Percentiles rank a stretch among this genome's conserved stretches.
phyloP scores from a whole-genome alignment of 2,888 invertebrate genomes.

The Chymomyza procnemis region DNA sequence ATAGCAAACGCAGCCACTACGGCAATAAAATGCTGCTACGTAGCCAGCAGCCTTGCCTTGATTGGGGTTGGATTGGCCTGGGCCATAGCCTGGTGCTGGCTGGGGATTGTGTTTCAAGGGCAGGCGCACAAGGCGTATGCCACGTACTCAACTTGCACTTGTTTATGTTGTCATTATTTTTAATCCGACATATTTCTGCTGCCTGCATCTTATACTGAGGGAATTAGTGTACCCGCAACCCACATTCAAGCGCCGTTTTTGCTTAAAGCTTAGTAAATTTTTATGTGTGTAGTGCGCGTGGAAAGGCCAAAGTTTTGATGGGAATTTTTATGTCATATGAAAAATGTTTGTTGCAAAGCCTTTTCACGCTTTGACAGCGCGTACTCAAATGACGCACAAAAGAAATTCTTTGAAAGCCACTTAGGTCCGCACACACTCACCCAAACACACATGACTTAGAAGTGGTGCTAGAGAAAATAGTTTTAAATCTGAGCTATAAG shows the following conservation, averaged over 20 bases:
- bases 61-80: not conserved
- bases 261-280: not conserved
- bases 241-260: not conserved
- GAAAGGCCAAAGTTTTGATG: conserved; percentile 7
- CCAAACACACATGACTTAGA: conserved; percentile 23
- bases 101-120: conserved; percentile 43
- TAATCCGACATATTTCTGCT: conserved; percentile 46
- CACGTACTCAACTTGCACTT: conserved; percentile 39
- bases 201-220: conserved; percentile 5
- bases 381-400: conserved; percentile 44
- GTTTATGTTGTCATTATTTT: conserved; percentile 61
- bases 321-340: conserved; percentile 24
- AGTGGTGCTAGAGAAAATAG: conserved; percentile 31
- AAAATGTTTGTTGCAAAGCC: conserved; percentile 11
- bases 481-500: conserved; percentile 32
- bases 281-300: not conserved
- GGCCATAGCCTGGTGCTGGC: not conserved
- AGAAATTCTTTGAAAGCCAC: conserved; percentile 38
- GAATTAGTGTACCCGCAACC: not conserved
- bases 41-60: not conserved
- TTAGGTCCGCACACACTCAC: conserved; percentile 11
- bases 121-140: conserved; percentile 12
- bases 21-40: not conserved
- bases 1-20: conserved; percentile 23
- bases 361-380: conserved; percentile 3